phyloP scores from a whole-genome alignment of 2,888 invertebrate genomes.

The Pteria penguin region DNA sequence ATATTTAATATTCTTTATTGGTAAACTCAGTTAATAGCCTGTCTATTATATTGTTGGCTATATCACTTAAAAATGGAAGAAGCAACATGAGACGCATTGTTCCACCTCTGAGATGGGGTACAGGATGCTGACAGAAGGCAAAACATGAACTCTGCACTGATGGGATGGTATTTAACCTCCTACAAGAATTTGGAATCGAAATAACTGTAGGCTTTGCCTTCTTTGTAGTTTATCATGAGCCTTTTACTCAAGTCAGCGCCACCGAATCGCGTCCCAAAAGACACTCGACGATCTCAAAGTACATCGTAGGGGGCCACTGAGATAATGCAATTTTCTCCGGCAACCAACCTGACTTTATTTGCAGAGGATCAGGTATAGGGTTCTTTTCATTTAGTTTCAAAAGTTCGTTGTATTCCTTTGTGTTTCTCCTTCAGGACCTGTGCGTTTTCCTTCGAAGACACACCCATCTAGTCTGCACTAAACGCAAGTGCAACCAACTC shows the following conservation, averaged over 20 bases:
- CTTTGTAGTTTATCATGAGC: constrained; percentile 22
- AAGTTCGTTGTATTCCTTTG: not conserved
- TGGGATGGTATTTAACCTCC: constrained; percentile 13
- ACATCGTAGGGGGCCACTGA: constrained; percentile 16
- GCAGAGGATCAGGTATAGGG: not conserved
- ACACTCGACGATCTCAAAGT: constrained; percentile 11
- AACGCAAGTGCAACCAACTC: not conserved
- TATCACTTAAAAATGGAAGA: too few relatives aligned
- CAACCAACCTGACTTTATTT: not conserved
- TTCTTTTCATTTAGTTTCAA: not conserved
- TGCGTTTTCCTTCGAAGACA: not conserved
- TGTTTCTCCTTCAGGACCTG: not conserved
- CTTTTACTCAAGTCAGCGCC: not conserved
- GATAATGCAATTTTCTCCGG: not conserved
- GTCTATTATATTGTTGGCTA: too few relatives aligned
- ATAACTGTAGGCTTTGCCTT: constrained; percentile 32
- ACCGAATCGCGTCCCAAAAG: not conserved
- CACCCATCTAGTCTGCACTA: not conserved
- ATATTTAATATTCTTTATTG: too few relatives aligned
- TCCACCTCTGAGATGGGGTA: constrained; percentile 6
- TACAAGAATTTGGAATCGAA: constrained; percentile 20
- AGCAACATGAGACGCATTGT: not conserved
- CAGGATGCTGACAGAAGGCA: constrained; percentile 7
- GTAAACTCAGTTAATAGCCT: too few relatives aligned
- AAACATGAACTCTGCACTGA: not conserved